Base-by-base conservation (phyloP, 2,888 invertebrate genomes). In the Linnaemya vulpina region DNA sequence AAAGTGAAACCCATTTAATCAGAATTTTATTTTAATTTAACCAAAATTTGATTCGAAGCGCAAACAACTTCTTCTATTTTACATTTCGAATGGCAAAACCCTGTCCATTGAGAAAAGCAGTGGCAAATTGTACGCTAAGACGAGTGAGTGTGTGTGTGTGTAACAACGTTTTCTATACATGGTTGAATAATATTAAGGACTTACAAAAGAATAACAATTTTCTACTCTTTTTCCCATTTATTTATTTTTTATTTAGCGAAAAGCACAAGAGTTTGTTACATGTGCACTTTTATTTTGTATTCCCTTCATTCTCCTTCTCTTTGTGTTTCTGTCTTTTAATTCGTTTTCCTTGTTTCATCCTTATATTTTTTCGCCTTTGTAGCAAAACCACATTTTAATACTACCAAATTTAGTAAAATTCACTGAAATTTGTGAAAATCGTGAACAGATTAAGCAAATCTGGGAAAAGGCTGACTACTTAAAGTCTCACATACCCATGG, bases 391-490 rank as follows among this genome's bases (percentile, higher is more conserved):
- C 87, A 93, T 94, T 62, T 94, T 95, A 89, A 94, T 94, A 38
- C 92, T 95, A 7, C 94, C 94, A 86, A 95, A 95, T 88, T 93
- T 96, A 85, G 93, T 96, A 15, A 94, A 95, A 85, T 94, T 97
- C 87, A 96, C 96, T 0, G 97, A 97, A 92, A 93, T 97, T 79
- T 96, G 96, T 89, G 94, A 94, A 30, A 96, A 96, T 89, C 94
- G 94, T 88, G 93, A 94, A 53, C 97, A 97, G 91, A 97, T 95
- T 92, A 94, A 94, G 88, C 96, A 96, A 96, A 95, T 97, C 94
- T 93, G 96, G 88, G 95, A 96, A 86, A 94, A 94, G 11, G 94
- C 95, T 88, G 91, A 95, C 87, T 95, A 95, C 87, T 90, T 95
- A 62, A 94, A 95, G 35, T 95, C 94, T 88, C 92, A 93, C 80